A percentile compares a stretch with the other conserved stretches of the same genome.
These are phyloP conservation scores for Glaucopsyche alexis DNA, from an alignment of 2,888 invertebrate species.

Conservation along the genomic window DNA sequence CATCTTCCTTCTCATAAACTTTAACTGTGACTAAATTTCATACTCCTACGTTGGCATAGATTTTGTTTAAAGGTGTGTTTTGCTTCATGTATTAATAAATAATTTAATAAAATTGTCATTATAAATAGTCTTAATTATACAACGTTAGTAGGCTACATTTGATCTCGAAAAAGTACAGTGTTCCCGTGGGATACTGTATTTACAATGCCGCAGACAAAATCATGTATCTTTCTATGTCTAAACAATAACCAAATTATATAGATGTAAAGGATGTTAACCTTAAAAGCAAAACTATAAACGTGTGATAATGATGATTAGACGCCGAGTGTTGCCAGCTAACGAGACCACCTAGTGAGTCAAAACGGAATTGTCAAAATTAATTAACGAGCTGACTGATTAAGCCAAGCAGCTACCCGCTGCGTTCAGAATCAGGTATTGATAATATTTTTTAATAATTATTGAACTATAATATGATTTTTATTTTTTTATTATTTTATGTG, in stretches of 20 bases:
- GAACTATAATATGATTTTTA: not conserved
- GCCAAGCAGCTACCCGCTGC: slow-evolving; percentile 16
- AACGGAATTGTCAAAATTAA: slow-evolving; percentile 17
- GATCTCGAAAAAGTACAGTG: no score
- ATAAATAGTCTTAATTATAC: no score
- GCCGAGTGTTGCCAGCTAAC: not conserved
- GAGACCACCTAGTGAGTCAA: slow-evolving; percentile 21
- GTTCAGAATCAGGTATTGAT: not conserved
- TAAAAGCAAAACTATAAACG: not conserved
- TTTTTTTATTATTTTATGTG: not conserved
- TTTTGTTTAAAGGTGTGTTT: no score
- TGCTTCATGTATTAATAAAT: no score
- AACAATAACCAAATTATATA: not conserved
- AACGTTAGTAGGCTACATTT: no score
- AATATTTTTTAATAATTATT: not conserved
- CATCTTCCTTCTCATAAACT: no score
- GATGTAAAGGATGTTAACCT: not conserved
- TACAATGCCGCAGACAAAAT: no score
- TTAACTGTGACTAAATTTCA: no score
- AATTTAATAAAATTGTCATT: no score
- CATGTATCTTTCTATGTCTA: not conserved
- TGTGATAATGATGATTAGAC: slow-evolving; percentile 22
- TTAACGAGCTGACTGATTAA: slow-evolving; percentile 10
- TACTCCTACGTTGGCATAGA: no score
- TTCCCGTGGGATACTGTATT: no score